Base-by-base conservation (phyloP, 1,140 invertebrate genomes). In the Meloidogyne exigua region DNA sequence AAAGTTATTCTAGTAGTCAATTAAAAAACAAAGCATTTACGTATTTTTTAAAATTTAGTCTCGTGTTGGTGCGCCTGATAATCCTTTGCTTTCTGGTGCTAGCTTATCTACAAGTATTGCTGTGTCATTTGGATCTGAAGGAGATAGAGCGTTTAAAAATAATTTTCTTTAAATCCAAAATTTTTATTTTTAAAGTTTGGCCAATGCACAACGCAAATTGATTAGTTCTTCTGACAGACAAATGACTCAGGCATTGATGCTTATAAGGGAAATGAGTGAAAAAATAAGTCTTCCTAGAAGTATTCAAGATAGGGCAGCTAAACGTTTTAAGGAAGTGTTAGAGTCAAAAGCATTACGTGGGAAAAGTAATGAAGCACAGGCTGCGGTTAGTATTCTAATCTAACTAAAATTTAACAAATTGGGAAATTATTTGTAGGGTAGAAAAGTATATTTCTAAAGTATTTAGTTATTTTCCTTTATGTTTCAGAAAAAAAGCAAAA, bases 21-120 rank as follows among this genome's bases (percentile, higher is more conserved):
- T n/a, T n/a, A n/a, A n/a, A n/a, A n/a, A n/a, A n/a, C 63, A 21
- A 2, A 2, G 2, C 7, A 21, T 21, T 64, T 64, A 21, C 2
- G 2, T 64, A 64, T 67, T 15, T 96, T 93, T 28, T n/a, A 25
- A 25, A 15, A 68, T 63, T 18, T 32, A 76, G 66, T 69, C 71
- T 67, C 80, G 79, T 67, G 97, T 99, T 78, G 97, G 97, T 90
- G 90, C 90, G 66, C 88, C 90, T 36, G 91, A 91, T 90, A 99
- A 99, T 90, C 94, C 94, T 0, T 89, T 99, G 1, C 89, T 99
- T 0, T 94, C 94, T 88, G 95, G 96, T 9, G 93, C 93, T 72
- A 96, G 99, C 89, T 90, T 99, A 11, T 95, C 94, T 0, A 99
- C 97, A 12, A 94, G 96, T 88, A 99, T 99, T 87, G 94, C 94